Evolutionary conservation across 2,113 vertebrate genomes (phyloP).

Genomic region (Ia io): DNA sequence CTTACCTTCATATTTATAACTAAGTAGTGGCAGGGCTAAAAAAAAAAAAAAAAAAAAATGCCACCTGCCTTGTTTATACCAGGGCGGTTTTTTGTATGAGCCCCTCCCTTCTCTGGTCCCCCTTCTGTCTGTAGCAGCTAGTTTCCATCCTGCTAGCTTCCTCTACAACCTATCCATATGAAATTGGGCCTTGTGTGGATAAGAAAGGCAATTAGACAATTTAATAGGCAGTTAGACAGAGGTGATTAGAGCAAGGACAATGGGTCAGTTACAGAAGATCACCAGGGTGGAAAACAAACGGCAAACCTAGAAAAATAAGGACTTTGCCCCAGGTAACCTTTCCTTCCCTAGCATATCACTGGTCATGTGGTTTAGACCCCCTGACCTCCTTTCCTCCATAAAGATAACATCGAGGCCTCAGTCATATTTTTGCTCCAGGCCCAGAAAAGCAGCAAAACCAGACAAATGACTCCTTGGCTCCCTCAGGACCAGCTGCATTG

Average conservation of each 20-base stretch:
- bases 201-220: not conserved
- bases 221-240: not conserved
- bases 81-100: not conserved
- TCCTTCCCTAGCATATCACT: not conserved
- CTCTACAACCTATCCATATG: not conserved
- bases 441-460: not conserved
- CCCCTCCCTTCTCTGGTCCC: accelerated
- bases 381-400: not conserved
- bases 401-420: not conserved
- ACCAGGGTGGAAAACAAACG: not conserved
- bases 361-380: not conserved
- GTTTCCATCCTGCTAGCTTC: not conserved
- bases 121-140: not conserved
- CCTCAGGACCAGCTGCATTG: not conserved
- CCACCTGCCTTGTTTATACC: not conserved
- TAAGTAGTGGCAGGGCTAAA: not conserved
- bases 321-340: not conserved
- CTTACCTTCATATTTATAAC: not conserved
- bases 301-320: not conserved
- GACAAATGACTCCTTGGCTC: not conserved
- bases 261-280: not conserved
- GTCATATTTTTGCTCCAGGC: not conserved
- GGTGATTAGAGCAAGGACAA: not conserved
- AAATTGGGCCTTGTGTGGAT: not conserved
- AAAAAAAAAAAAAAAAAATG: not conserved